Conservation (phyloP, 2,888 invertebrate genomes). For the Barypeithes pellucidus region DNA sequence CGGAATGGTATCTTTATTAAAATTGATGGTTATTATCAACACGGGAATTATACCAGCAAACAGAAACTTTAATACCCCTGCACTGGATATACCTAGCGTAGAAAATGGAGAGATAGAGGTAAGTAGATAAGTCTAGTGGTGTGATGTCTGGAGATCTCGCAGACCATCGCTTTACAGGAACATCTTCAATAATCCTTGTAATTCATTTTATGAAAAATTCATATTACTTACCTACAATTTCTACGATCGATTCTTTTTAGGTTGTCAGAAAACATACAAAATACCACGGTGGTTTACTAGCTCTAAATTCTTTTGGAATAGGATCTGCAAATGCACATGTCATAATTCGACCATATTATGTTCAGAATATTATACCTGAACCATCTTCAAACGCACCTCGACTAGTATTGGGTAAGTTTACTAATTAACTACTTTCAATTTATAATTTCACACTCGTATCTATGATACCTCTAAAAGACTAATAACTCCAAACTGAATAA, state of each 20-base stretch:
- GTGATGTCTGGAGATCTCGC: no score
- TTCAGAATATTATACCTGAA: constrained; percentile 35
- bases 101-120: constrained; percentile 72
- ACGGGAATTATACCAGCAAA: constrained; percentile 81
- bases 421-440: no score
- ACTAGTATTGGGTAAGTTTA: constrained; percentile 64
- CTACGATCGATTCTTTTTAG: constrained; percentile 37
- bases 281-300: constrained; percentile 74
- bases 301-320: constrained; percentile 78
- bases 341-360: constrained; percentile 68
- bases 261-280: constrained; percentile 71
- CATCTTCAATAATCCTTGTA: no score
- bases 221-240: no score
- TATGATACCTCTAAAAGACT: no score
- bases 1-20: constrained; percentile 74
- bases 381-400: constrained; percentile 61
- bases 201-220: no score
- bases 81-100: constrained; percentile 71
- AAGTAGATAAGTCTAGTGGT: no score
- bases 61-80: constrained; percentile 78
- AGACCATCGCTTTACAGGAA: no score
- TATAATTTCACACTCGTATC: no score
- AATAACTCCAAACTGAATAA: no score
- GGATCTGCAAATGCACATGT: constrained; percentile 76
- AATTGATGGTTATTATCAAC: constrained; percentile 80